Evolutionary conservation across 53 echinoderm and acorn worm genomes (phyloP), one percentile per base, ranked within the genome.

Genomic region (Antedon mediterranea): DNA sequence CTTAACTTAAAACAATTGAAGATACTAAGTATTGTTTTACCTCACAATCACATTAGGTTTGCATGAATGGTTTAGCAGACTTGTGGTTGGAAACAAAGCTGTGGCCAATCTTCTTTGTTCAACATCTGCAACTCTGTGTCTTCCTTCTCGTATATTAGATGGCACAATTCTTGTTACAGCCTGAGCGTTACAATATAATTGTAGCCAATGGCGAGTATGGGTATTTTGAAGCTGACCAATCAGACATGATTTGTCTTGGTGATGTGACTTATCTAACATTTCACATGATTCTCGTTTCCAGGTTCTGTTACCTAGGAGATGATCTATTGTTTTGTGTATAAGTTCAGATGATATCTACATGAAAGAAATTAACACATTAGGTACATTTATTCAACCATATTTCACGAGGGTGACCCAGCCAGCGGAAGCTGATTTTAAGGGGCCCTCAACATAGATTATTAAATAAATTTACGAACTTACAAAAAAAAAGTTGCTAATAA

Each of bases 51-150:
- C 85, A 77, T 98, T 98, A 30, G 98, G 98, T 4, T 81, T 76
- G 81, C 98, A 98, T 13, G 86, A 79, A 80, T 98, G 98, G 74
- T 98, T 98, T 85, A 98, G 82, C 33, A 98, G 79, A 44, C 90
- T 87, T 3, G 85, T 83, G 7, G 98, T 88, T 5, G 86, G 85
- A 71, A 86, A 98, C 75, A 98, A 90, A 26, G 98, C 98, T 43
- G 89, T 88, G 3, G 92, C 98, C 28, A 98, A 28, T 28, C 98
- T 78, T 0, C 86, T 85, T 78, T 98, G 98, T 3, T 86, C 72
- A 43, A 85, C 82, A 15, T 85, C 85, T 18, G 87, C 88, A 71
- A 86, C 76, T 28, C 28, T 13, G 0, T n/a, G 32, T 28, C 26
- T 3, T 15, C 11, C 33, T 42, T 30, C 73, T 77, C 73, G 14